Base-by-base conservation (phyloP, 2,113 vertebrate species). In the Macquaria australasica region DNA sequence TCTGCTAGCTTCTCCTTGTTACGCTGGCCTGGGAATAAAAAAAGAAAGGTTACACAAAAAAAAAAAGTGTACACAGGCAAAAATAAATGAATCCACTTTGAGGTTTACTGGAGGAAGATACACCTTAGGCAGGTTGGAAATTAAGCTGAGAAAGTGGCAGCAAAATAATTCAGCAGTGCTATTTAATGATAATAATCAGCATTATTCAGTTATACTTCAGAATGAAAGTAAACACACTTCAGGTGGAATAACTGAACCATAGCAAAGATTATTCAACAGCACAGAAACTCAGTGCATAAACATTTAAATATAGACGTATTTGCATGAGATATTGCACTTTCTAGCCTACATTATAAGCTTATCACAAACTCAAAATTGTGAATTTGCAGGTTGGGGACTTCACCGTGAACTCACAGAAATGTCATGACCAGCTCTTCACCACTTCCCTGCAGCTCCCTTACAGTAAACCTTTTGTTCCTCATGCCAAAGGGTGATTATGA, bases 1-100 rank as follows among this genome's bases (percentile, higher is more conserved):
- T 92, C 86, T 84, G 59, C 68, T 77, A 86, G 77, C 81, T 88
- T 93, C 87, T 89, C 87, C 82, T 87, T 86, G 67, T 88, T 79
- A 73, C 70, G 41, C 56, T 71, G 76, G 18, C 83, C 34, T 48
- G 28, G 82, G 73, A 82, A 80, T 87, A 70, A 63, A 75, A 73
- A 66, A 56, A 71, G 21, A 67, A 71, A 81, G 81, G 83, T 90
- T 87, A 79, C 34, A 70, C 20, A 77, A 68, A 67, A 18, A 16
- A 77, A 68, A 67, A 82, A 85, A 60, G 8, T 81, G 56, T 56
- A 39, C 73, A 64, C 50, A 72, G 55, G 69, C 60, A 73, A 58
- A 79, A 78, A 83, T 12, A 63, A 69, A 64, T 48, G 43, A 68
- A 79, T 74, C 34, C 48, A 71, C 55, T 66, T 18, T 69, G 43